Evolutionary conservation across 2,113 vertebrate species (phyloP).

Genomic region (Ascaphus truei): DNA sequence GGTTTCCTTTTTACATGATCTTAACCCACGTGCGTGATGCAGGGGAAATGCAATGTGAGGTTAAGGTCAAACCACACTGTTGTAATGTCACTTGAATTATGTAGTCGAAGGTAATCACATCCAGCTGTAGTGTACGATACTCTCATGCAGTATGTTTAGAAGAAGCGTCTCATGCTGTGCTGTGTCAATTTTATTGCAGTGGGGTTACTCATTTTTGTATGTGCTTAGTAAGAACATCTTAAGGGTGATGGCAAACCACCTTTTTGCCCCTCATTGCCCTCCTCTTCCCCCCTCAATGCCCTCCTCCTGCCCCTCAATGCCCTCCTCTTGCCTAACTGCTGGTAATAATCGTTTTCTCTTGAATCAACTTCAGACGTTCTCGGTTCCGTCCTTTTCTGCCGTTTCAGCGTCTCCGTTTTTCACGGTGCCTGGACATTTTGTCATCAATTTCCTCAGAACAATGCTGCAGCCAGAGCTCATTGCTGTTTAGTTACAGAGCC

Average conservation of each 20-base stretch:
- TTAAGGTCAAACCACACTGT: background rate
- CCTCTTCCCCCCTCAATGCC: background rate
- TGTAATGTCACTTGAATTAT: background rate
- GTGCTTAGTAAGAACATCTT: background rate
- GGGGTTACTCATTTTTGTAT: background rate
- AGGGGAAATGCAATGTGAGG: background rate
- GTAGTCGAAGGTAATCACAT: background rate
- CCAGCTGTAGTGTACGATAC: background rate
- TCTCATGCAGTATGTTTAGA: background rate
- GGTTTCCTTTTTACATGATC: too few relatives aligned
- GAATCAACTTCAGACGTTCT: too few relatives aligned
- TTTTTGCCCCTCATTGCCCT: background rate
- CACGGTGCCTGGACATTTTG: conserved; percentile 11
- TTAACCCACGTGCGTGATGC: background rate
- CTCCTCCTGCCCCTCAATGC: background rate
- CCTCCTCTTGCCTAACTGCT: too few relatives aligned
- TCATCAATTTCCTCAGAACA: conserved; percentile 29
- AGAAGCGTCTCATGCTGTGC: background rate
- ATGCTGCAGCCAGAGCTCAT: conserved; percentile 23
- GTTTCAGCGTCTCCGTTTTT: conserved; percentile 18
- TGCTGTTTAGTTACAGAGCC: conserved; percentile 25
- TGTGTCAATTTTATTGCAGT: background rate
- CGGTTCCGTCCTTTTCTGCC: too few relatives aligned
- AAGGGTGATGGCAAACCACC: background rate
- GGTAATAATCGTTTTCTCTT: too few relatives aligned